Evolutionary conservation across 2,113 vertebrate species (phyloP).

Genomic region (Columba janthina): DNA sequence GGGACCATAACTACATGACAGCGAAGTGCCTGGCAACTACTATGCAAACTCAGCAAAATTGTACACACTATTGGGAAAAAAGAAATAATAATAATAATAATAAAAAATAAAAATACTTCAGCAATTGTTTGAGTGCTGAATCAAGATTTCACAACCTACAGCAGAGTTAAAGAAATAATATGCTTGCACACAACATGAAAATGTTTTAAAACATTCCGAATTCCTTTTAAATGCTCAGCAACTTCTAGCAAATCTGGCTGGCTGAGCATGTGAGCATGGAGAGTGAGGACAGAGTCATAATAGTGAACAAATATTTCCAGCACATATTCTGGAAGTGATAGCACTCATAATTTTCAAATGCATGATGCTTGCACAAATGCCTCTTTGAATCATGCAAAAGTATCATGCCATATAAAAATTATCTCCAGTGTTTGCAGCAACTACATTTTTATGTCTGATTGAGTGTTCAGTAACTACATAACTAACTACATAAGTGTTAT

Average conservation of each 20-base stretch:
- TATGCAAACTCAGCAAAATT: not conserved
- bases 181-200: not conserved
- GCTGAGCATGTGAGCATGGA: not conserved
- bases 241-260: not conserved
- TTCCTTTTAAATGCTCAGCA: not conserved
- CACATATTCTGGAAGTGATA: not conserved
- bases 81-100: not conserved
- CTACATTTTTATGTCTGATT: conserved; percentile 9
- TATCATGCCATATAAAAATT: not conserved
- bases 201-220: not conserved
- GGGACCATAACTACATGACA: not conserved
- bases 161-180: not conserved
- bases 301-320: not conserved
- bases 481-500: not conserved
- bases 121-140: not conserved
- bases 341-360: not conserved
- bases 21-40: not conserved
- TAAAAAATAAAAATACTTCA: too few relatives aligned
- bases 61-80: too few relatives aligned
- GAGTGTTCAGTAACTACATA: not conserved
- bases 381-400: not conserved
- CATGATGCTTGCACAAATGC: not conserved
- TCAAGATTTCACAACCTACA: not conserved
- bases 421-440: not conserved
- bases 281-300: not conserved